phyloP scores from a whole-genome alignment of 2,888 invertebrate species.

The Perdita meconis region DNA sequence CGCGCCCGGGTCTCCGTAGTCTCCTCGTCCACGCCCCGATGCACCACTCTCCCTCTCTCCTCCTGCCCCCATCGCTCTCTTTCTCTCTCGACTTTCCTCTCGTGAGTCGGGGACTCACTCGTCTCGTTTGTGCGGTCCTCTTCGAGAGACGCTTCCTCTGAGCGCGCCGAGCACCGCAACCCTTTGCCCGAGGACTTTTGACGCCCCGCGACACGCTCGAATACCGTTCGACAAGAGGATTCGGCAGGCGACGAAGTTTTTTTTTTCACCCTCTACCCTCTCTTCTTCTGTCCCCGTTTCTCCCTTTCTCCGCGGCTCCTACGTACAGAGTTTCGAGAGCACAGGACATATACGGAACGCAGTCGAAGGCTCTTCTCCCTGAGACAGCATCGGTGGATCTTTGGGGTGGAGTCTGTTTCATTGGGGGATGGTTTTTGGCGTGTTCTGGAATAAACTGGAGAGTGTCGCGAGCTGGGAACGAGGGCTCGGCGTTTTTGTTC shows the following conservation, averaged over 20 bases:
- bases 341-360: no score
- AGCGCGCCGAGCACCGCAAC: constrained; percentile 55
- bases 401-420: no score
- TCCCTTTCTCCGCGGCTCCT: not conserved
- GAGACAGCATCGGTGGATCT: no score
- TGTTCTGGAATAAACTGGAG: no score
- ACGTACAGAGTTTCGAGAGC: no score
- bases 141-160: constrained; percentile 58
- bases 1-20: constrained; percentile 33
- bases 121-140: constrained; percentile 49
- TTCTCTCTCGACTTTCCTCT: constrained; percentile 36
- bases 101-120: constrained; percentile 34
- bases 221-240: constrained; percentile 66
- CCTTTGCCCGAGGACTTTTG: constrained; percentile 63
- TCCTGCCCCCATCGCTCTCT: constrained; percentile 24
- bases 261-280: not conserved
- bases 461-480: no score
- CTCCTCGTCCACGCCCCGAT: constrained; percentile 74
- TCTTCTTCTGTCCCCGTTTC: not conserved
- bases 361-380: no score
- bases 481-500: no score
- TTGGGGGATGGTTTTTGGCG: no score
- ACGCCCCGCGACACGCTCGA: constrained; percentile 57
- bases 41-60: constrained; percentile 47
- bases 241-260: constrained; percentile 60